Percentiles rank a stretch among this genome's conserved stretches.
Evolutionary conservation across 2,888 invertebrate genomes (phyloP).

Genomic region (Drosophila borborema): DNA sequence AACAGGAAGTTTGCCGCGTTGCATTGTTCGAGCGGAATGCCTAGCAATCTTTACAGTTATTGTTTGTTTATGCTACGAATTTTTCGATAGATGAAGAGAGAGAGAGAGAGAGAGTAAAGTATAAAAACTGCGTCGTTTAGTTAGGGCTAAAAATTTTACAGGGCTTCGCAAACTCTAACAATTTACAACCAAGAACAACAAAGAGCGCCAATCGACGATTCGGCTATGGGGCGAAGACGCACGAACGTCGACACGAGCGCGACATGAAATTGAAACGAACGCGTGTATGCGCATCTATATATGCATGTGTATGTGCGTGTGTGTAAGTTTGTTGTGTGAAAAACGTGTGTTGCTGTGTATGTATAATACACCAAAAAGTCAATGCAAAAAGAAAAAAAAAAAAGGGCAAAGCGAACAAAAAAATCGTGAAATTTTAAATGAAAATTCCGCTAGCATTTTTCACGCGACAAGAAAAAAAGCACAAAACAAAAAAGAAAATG

Average conservation of each 20-base stretch:
- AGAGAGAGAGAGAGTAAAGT: neutral
- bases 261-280: conserved; percentile 25
- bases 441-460: conserved; percentile 59
- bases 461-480: conserved; percentile 43
- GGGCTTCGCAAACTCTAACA: conserved; percentile 48
- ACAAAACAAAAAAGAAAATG: conserved; percentile 22
- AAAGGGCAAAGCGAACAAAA: conserved; percentile 17
- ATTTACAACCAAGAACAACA: conserved; percentile 22
- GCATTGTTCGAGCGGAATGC: conserved; percentile 38
- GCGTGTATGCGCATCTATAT: conserved; percentile 16
- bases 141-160: conserved; percentile 49
- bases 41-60: conserved; percentile 23
- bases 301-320: conserved; percentile 41
- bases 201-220: conserved; percentile 34
- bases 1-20: conserved; percentile 57
- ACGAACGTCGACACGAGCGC: conserved; percentile 35
- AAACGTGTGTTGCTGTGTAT: conserved; percentile 77
- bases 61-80: conserved; percentile 36
- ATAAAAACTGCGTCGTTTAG: conserved; percentile 38
- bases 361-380: conserved; percentile 74
- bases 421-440: conserved; percentile 41
- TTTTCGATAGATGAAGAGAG: neutral
- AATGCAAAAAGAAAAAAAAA: conserved; percentile 36
- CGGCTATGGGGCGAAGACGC: conserved; percentile 25
- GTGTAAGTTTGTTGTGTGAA: conserved; percentile 56